Conservation (phyloP, 2,113 vertebrate genomes). For the Phocoena phocoena region DNA sequence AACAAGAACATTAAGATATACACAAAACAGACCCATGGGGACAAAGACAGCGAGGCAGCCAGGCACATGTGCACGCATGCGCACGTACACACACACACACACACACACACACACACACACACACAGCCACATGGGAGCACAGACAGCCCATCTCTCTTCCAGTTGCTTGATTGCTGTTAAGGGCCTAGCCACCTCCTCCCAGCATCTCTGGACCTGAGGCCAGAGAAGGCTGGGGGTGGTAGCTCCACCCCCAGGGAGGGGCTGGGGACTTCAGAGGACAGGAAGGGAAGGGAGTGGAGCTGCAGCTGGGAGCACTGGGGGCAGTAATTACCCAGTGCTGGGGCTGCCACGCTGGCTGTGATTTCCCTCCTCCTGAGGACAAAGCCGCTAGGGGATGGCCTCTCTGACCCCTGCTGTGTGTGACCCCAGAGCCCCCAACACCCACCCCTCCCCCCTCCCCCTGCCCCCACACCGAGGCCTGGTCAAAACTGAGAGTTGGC, state of each 20-base stretch:
- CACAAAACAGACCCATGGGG: not conserved
- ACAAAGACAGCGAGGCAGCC: not conserved
- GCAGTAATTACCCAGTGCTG: constrained; percentile 63
- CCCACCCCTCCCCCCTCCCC: not conserved
- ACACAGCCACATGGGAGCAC: not conserved
- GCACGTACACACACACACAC: accelerated
- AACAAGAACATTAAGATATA: constrained; percentile 43
- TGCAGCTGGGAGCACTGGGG: constrained; percentile 69
- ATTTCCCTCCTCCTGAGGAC: constrained; percentile 55
- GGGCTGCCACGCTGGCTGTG: constrained; percentile 72
- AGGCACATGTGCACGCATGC: not conserved
- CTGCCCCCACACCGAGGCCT: not conserved
- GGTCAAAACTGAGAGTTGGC: constrained; percentile 28
- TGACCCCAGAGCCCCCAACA: not conserved
- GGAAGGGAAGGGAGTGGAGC: constrained; percentile 69
- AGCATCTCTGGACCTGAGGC: constrained; percentile 51
- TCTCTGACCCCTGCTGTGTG: constrained; percentile 6
- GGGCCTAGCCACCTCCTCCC: constrained; percentile 37
- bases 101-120: not conserved
- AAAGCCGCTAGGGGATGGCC: constrained; percentile 44
- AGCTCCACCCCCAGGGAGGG: constrained; percentile 61
- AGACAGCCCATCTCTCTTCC: constrained; percentile 4
- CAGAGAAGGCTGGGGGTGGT: constrained; percentile 45
- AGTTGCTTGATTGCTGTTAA: constrained; percentile 47
- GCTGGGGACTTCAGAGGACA: constrained; percentile 65